Evolutionary conservation across 2,888 invertebrate species (phyloP).

Genomic region (Molorchus minor): DNA sequence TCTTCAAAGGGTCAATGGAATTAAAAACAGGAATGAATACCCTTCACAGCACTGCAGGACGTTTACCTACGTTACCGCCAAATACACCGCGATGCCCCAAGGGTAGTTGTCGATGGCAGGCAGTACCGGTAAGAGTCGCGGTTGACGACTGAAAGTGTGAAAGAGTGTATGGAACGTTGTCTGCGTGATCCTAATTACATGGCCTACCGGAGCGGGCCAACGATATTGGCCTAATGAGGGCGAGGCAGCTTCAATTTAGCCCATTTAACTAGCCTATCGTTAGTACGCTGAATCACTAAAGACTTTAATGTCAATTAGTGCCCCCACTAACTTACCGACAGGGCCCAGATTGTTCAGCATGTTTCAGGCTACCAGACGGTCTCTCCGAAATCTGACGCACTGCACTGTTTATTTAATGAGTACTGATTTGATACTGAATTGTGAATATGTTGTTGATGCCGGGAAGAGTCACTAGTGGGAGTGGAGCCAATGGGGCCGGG

Average conservation of each 20-base stretch:
- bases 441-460: conserved; percentile 62
- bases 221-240: conserved; percentile 63
- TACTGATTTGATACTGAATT: conserved; percentile 65
- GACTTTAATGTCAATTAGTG: conserved; percentile 64
- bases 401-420: conserved; percentile 66
- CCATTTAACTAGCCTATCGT: conserved; percentile 64
- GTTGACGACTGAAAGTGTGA: conserved; percentile 52
- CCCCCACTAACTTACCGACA: conserved; percentile 63
- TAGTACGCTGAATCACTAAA: conserved; percentile 63
- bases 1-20: too few species aligned
- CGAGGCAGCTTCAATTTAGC: conserved; percentile 64
- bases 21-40: too few species aligned
- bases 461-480: conserved; percentile 56
- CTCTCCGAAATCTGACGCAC: conserved; percentile 55
- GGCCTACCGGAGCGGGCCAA: conserved; percentile 61
- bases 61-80: too few species aligned
- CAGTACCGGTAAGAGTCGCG: conserved; percentile 27
- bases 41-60: too few species aligned
- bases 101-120: conserved; percentile 16
- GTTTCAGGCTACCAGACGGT: conserved; percentile 40
- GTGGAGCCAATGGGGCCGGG: conserved; percentile 57
- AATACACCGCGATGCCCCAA: conserved; percentile 7
- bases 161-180: conserved; percentile 46
- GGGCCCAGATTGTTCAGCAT: conserved; percentile 63
- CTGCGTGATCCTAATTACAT: conserved; percentile 59